A percentile compares a stretch with the other conserved stretches of the same genome.
Evolutionary conservation across 2,888 invertebrate species (phyloP).

Genomic region (Ephialtes manifestator): DNA sequence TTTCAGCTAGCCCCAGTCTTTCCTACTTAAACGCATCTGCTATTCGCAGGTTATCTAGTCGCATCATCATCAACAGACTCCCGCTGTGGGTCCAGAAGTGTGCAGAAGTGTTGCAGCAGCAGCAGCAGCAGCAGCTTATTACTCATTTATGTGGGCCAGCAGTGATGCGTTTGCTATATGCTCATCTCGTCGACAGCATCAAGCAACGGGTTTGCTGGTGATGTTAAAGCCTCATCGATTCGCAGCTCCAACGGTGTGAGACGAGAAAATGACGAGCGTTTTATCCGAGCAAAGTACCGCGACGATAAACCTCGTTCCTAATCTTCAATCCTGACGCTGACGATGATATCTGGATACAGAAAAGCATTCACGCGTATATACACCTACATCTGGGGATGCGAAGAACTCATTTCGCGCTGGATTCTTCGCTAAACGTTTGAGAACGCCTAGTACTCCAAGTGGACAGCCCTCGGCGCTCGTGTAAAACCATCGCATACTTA

Average conservation of each 20-base stretch:
- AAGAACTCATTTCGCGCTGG: constrained; percentile 11
- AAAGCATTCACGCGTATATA: not conserved
- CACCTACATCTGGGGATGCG: constrained; percentile 14
- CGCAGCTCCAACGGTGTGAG: constrained; percentile 57
- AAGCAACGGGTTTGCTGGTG: constrained; percentile 13
- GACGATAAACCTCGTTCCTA: constrained; percentile 69
- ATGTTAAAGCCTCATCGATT: constrained; percentile 38
- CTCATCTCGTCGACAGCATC: constrained; percentile 32
- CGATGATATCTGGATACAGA: constrained; percentile 36
- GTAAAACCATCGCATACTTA: not conserved
- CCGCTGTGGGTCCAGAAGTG: constrained; percentile 4
- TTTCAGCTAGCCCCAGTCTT: not conserved
- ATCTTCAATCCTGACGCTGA: constrained; percentile 50
- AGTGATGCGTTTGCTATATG: constrained; percentile 72
- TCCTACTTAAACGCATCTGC: not conserved
- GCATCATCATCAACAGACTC: not conserved
- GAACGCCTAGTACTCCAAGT: not conserved
- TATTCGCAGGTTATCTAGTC: constrained; percentile 24
- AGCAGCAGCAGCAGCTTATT: constrained; percentile 54
- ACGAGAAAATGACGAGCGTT: constrained; percentile 65
- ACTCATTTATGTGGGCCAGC: constrained; percentile 77
- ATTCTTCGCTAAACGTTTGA: constrained; percentile 33
- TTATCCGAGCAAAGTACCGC: constrained; percentile 59
- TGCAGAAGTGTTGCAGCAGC: not conserved
- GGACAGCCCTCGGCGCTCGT: constrained; percentile 19